phyloP scores from a whole-genome alignment of 2,888 invertebrate genomes.

The Bedellia somnulentella region DNA sequence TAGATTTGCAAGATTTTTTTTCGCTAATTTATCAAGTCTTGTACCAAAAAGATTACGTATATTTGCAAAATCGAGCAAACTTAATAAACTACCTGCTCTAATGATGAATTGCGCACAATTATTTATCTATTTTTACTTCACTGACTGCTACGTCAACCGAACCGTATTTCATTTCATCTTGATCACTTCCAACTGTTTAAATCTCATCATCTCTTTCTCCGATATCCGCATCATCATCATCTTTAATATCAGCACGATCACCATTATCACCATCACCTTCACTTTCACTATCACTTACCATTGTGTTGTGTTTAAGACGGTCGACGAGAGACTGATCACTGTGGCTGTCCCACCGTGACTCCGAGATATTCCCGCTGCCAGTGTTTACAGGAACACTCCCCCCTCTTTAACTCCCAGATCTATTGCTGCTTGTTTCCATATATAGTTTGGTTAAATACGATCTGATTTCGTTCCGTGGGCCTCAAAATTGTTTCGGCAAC shows the following conservation, averaged over 20 bases:
- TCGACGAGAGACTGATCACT: constrained; percentile 53
- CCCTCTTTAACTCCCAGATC: constrained; percentile 12
- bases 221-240: neutral
- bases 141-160: neutral
- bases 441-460: constrained; percentile 47
- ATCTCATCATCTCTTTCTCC: neutral
- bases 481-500: constrained; percentile 30
- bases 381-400: constrained; percentile 25
- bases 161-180: neutral
- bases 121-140: neutral
- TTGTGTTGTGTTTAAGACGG: constrained; percentile 47
- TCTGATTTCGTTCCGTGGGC: constrained; percentile 22
- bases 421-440: constrained; percentile 33
- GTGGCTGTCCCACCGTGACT: constrained; percentile 59
- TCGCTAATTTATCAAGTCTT: neutral
- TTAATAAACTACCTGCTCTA: neutral
- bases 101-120: neutral
- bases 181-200: no score
- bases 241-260: neutral
- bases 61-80: neutral
- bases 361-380: constrained; percentile 32
- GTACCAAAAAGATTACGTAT: neutral
- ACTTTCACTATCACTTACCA: constrained; percentile 34
- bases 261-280: constrained; percentile 14
- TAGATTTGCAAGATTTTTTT: neutral